Conservation (phyloP, 35 echinoderm and acorn worm genomes). For the Hemicentrotus pulcherrimus region DNA sequence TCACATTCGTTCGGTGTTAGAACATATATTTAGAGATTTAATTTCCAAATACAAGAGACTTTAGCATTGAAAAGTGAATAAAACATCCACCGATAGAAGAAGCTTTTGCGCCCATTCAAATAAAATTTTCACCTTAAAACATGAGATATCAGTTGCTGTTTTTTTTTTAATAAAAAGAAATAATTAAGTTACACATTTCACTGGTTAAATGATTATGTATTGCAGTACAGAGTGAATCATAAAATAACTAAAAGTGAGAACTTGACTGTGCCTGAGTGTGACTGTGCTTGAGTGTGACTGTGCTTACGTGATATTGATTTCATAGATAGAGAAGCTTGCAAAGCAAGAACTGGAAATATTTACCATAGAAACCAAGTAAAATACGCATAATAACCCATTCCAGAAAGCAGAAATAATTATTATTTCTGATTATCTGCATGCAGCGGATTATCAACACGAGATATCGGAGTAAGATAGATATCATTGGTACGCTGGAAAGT, state of each 20-base stretch:
- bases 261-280: background rate
- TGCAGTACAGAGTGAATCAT: background rate
- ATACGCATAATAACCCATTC: background rate
- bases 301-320: background rate
- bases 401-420: background rate
- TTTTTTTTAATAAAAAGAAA: no score
- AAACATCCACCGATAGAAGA: no score
- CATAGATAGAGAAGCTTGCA: background rate
- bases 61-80: no score
- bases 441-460: background rate
- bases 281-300: background rate
- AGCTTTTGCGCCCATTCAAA: no score
- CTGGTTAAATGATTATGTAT: no score
- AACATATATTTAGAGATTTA: no score
- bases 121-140: no score
- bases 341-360: background rate
- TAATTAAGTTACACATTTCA: no score
- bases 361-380: background rate
- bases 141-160: no score
- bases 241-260: background rate
- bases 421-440: background rate
- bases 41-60: no score
- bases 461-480: background rate
- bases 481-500: background rate
- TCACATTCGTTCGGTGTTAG: no score